Evolutionary conservation across 2,113 vertebrate species (phyloP).

Genomic region (Phyllostomus hastatus): DNA sequence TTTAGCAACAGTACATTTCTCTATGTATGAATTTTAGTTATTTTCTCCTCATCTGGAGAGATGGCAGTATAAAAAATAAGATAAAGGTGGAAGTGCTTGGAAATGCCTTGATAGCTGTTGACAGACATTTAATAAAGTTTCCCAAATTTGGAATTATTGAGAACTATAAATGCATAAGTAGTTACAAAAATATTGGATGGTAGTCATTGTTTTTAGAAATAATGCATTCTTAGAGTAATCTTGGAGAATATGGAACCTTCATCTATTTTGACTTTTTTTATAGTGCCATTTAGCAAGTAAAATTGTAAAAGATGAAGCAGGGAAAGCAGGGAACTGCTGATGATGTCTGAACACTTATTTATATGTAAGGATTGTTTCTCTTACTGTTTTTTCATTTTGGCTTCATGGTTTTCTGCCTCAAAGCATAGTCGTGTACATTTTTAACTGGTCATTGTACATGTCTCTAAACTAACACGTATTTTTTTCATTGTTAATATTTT

Average conservation of each 20-base stretch:
- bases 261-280: background rate
- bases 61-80: background rate
- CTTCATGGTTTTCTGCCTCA: background rate
- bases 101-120: background rate
- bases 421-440: background rate
- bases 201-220: background rate
- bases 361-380: background rate
- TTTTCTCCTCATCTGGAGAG: background rate
- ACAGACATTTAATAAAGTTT: background rate
- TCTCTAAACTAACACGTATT: background rate
- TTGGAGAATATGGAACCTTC: background rate
- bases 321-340: background rate
- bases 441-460: background rate
- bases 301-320: background rate
- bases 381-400: background rate
- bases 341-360: background rate
- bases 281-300: background rate
- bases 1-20: background rate
- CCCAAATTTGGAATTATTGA: background rate
- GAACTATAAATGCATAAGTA: background rate
- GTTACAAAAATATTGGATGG: background rate
- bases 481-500: constrained; percentile 33
- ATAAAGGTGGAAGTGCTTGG: background rate
- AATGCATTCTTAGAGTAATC: background rate
- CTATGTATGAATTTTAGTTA: background rate